phyloP scores from a whole-genome alignment of 2,797 vertebrate genomes.

The Sparidentex hasta region DNA sequence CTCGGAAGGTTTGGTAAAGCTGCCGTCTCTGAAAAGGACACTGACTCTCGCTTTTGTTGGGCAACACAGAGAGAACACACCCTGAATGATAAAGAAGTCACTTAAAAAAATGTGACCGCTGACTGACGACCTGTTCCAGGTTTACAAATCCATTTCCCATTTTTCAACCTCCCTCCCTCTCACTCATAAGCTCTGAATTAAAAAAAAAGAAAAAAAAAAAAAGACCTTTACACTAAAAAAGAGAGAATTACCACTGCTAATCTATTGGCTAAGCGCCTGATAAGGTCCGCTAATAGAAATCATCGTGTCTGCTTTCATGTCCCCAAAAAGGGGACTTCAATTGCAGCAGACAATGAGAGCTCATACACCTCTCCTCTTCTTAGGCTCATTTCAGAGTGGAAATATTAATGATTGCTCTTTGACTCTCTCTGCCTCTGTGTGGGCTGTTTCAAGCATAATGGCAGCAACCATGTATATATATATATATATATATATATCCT shows the following conservation, averaged over 20 bases:
- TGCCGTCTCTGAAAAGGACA: constrained; percentile 12
- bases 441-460: constrained; percentile 64
- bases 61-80: background rate
- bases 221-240: constrained; percentile 48
- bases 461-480: constrained; percentile 1
- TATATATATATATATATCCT: too few species aligned
- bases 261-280: constrained; percentile 67
- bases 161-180: constrained; percentile 18
- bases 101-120: constrained; percentile 33
- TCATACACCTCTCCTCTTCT: constrained; percentile 42
- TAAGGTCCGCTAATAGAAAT: constrained; percentile 76
- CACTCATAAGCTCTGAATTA: constrained; percentile 45
- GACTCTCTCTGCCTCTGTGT: constrained; percentile 56
- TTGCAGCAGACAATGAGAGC: constrained; percentile 46
- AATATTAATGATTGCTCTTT: constrained; percentile 65
- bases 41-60: constrained; percentile 21
- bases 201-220: too few species aligned
- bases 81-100: constrained; percentile 11
- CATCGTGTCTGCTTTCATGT: constrained; percentile 66
- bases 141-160: constrained; percentile 49
- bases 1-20: constrained; percentile 11
- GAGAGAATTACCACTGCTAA: constrained; percentile 66
- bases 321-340: constrained; percentile 55
- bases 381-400: constrained; percentile 58
- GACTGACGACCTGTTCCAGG: constrained; percentile 33